Evolutionary conservation across 2,888 invertebrate genomes (phyloP).

Genomic region (Drosophila nr. perissopoda): DNA sequence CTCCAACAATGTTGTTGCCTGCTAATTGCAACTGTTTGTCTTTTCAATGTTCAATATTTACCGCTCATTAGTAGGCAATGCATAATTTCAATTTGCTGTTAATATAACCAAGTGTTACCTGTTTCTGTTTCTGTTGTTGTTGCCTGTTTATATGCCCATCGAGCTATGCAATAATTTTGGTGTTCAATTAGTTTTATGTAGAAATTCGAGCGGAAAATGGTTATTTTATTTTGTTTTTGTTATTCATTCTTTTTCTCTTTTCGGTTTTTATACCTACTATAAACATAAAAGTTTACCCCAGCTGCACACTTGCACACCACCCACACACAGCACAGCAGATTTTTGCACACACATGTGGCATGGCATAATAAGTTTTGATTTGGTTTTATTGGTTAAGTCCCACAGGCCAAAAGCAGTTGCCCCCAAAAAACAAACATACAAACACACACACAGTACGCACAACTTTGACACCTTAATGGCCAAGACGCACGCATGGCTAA

Average conservation of each 20-base stretch:
- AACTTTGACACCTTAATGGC: slow-evolving; percentile 74
- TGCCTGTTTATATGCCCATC: slow-evolving; percentile 58
- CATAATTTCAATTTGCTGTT: slow-evolving; percentile 9
- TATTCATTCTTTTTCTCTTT: slow-evolving; percentile 22
- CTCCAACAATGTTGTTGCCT: slow-evolving; percentile 6
- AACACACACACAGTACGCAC: slow-evolving; percentile 20
- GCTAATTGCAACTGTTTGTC: slow-evolving; percentile 57
- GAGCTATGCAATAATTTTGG: slow-evolving; percentile 70
- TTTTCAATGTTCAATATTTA: slow-evolving; percentile 45
- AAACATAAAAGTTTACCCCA: slow-evolving; percentile 76
- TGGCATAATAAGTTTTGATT: slow-evolving; percentile 78
- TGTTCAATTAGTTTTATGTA: slow-evolving; percentile 74
- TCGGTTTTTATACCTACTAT: slow-evolving; percentile 64
- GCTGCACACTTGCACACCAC: slow-evolving; percentile 21
- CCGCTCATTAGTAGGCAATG: slow-evolving; percentile 41
- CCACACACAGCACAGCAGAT: slow-evolving; percentile 39
- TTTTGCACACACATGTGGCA: slow-evolving; percentile 30
- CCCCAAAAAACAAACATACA: slow-evolving; percentile 18
- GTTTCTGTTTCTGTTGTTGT: slow-evolving; percentile 14
- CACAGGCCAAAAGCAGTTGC: slow-evolving; percentile 57
- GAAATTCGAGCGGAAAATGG: slow-evolving; percentile 61
- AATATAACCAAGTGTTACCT: slow-evolving; percentile 10
- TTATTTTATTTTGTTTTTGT: slow-evolving; percentile 20
- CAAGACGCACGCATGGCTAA: slow-evolving; percentile 59
- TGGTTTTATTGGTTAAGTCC: slow-evolving; percentile 72